Evolutionary conservation across 2,113 vertebrate species (phyloP), one percentile per base, ranked within the genome.

Genomic region (Ancistrus triradiatus): DNA sequence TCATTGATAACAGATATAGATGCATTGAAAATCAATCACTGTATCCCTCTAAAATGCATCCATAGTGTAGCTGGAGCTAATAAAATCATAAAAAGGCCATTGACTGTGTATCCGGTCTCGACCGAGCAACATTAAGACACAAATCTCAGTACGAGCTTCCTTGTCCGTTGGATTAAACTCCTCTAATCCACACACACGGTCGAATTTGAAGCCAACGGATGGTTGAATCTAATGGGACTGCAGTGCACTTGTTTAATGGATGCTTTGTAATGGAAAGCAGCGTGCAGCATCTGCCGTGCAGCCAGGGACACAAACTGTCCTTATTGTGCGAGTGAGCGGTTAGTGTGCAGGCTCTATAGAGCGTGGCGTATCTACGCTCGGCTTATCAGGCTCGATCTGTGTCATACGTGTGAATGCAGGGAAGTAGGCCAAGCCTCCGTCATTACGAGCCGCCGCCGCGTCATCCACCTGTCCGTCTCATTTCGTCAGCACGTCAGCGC

Each of bases 341-440:
- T 14, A 17, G 49, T 31, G 27, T 28, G 15, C 7, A 6, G 37
- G 55, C 48, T 67, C 55, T 59, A 33, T 43, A 27, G 64, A 33
- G 44, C 35, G 22, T 86, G 85, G 84, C 86, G 78, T 69, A 78
- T 77, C 74, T 73, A 68, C 73, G 43, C 10, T 24, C 38, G 14
- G 42, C 24, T 60, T 58, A 75, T 76, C 69, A 79, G 70, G 35
- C 74, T 75, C 58, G 65, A 74, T 63, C 61, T 79, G 70, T 69
- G 51, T 77, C n/a, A 75, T 49, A 65, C 33, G 25, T 25, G 35
- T 50, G 31, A 49, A 27, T 46, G 46, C 14, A 27, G 9, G 25
- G 24, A 58, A 59, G 25, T 46, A 33, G 40, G 40, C 56, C 63
- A 57, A 42, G 9, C 28, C 28, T 47, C 24, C 21, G 2, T 14